Base-by-base conservation (phyloP, 2,888 invertebrate species). In the Neoitamus cyanurus region DNA sequence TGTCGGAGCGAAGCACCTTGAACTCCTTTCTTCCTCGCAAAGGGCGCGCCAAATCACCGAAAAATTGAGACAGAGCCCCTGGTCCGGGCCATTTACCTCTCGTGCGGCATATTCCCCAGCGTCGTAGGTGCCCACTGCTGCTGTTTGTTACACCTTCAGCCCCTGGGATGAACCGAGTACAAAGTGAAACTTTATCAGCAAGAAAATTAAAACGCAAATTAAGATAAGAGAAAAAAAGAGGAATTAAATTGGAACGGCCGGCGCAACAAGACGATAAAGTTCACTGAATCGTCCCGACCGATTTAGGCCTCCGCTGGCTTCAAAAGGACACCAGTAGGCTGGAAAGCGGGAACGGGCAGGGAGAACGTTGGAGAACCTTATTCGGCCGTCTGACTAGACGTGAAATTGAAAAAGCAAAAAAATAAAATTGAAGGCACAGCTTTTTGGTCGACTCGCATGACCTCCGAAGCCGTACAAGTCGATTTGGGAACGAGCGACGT, bases 1-100 rank as follows among this genome's bases (percentile, higher is more conserved):
- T 70, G 30, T 30, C 34, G 70, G 70, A 34, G 70, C 34, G 70
- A 31, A 34, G 70, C 70, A 70, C 70, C 70, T 70, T 70, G 70
- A 70, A 70, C 70, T 70, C 70, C 31, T 31, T 70, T 34, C 4
- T 30, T 34, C 15, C 30, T 70, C 70, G n/a, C 2, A 70, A 30
- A 70, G 70, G 30, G 31, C 70, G 9, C 2, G 9, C 30, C 31
- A 70, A 70, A 70, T 70, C 34, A n/a, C n/a, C 30, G 34, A 70
- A 70, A 70, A 70, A 70, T 30, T 70, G n/a, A 31, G 34, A 70
- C 30, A 31, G n/a, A 70, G 34, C 34, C 70, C 34, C 70, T 25
- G 31, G 11, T 13, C 31, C 70, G n/a, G 70, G 70, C 31, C 70
- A 31, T 70, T 70, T 70, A 70, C 70, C 70, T 70, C n/a, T 31